Evolutionary conservation across 2,113 vertebrate species (phyloP), one percentile per base, ranked within the genome.

Genomic region (Crotalus tigris): DNA sequence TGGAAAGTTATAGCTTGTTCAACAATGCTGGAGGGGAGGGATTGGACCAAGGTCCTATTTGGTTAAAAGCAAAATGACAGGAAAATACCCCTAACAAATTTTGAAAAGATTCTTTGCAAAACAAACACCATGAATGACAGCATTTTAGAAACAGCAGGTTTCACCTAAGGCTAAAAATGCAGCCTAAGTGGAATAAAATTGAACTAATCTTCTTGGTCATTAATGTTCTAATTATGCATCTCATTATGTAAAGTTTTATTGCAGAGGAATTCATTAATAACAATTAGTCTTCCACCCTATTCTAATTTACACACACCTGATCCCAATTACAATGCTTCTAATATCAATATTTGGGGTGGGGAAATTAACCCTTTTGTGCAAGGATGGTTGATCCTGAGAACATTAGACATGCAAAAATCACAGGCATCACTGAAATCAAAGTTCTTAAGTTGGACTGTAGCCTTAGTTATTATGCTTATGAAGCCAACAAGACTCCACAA

Each of bases 211-310:
- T 97, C 92, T 94, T 92, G 90, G 94, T 93, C 96, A 96, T 96
- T 97, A 97, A 97, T 96, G 93, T 94, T 96, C 69, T 97, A 97
- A 98, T 97, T 97, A 96, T 95, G 95, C 93, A 97, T 97, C 96
- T 96, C 90, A 96, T 97, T 97, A 97, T 96, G 93, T 95, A 96
- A 97, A 95, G 85, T 95, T 97, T 95, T 95, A 94, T 93, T 96
- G 94, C 94, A 96, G 96, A 96, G 90, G 88, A 95, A 91, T 96
- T 97, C 93, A 96, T 98, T 97, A 97, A 93, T 93, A 97, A 96
- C 93, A 97, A 96, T 96, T 96, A 97, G 92, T 95, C 59, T 96
- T 94, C 33, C 89, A 96, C 90, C 93, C 89, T 91, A 33, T 95
- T 91, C 94, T 96, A 96, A 96, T 97, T 96, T 95, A 90, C 96